phyloP scores from a whole-genome alignment of 2,797 vertebrate species.

The Stomatorhinus walkeri region DNA sequence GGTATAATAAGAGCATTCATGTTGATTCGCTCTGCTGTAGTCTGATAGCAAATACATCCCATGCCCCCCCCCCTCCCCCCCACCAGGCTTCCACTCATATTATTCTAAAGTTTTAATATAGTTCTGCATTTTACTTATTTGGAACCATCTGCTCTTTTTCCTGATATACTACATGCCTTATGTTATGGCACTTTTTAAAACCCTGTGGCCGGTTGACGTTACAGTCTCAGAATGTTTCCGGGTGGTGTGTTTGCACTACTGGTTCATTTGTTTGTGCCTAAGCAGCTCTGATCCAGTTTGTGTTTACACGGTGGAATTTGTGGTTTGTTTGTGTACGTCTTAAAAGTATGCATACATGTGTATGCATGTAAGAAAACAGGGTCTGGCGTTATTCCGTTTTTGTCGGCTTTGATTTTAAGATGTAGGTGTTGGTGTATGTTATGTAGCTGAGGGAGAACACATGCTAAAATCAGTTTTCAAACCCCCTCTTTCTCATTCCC shows the following conservation, averaged over 20 bases:
- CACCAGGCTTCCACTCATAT: neutral
- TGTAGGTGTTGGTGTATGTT: neutral
- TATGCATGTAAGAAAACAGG: neutral
- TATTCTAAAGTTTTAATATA: slow-evolving; percentile 12
- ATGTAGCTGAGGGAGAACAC: slow-evolving; percentile 30
- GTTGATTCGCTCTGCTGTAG: slow-evolving; percentile 19
- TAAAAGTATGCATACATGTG: neutral
- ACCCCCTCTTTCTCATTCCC: slow-evolving; percentile 20
- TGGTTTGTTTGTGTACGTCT: neutral
- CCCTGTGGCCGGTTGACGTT: neutral
- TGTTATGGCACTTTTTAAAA: neutral
- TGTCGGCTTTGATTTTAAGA: neutral
- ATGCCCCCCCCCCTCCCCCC: neutral
- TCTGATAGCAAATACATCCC: slow-evolving; percentile 17
- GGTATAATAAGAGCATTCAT: slow-evolving; percentile 31
- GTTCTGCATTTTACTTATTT: neutral
- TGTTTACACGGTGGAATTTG: neutral
- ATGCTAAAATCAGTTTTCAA: slow-evolving; percentile 14
- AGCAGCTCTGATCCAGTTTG: neutral
- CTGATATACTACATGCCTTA: neutral
- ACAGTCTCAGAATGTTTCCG: neutral
- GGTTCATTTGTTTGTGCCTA: neutral
- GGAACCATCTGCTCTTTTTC: neutral
- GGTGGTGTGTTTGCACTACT: neutral
- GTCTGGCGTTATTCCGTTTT: neutral